Evolutionary conservation across 2,113 vertebrate species (phyloP).

Genomic region (Scopus umbretta): DNA sequence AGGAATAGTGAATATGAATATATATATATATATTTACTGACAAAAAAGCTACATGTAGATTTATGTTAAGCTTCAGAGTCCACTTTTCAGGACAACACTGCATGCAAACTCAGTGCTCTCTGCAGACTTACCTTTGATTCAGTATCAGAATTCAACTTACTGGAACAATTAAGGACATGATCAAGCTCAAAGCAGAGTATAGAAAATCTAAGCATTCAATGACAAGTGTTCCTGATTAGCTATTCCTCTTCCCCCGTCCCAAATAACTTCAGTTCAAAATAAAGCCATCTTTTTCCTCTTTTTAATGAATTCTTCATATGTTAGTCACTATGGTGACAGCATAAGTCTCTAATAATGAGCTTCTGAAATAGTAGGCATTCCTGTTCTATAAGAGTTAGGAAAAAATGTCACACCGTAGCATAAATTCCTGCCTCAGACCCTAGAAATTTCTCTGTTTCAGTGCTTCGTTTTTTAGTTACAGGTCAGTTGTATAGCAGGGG

Average conservation of each 20-base stretch:
- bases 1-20: neutral
- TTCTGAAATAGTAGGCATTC: neutral
- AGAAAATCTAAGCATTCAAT: neutral
- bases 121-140: neutral
- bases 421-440: neutral
- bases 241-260: neutral
- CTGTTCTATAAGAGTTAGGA: neutral
- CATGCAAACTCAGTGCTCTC: neutral
- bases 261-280: neutral
- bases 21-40: neutral
- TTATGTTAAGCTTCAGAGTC: neutral
- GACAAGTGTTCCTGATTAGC: neutral
- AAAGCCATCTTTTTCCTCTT: neutral
- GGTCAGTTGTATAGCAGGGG: neutral
- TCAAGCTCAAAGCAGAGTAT: neutral
- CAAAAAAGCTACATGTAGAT: neutral
- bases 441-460: neutral
- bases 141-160: neutral
- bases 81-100: neutral
- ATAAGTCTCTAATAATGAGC: neutral
- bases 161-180: neutral
- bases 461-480: neutral
- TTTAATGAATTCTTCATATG: neutral
- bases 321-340: slow-evolving; percentile 1
- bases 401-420: neutral